These are phyloP conservation scores for Nymphalis c-album DNA, from an alignment of 2,888 invertebrate genomes.

Conservation along the genomic window DNA sequence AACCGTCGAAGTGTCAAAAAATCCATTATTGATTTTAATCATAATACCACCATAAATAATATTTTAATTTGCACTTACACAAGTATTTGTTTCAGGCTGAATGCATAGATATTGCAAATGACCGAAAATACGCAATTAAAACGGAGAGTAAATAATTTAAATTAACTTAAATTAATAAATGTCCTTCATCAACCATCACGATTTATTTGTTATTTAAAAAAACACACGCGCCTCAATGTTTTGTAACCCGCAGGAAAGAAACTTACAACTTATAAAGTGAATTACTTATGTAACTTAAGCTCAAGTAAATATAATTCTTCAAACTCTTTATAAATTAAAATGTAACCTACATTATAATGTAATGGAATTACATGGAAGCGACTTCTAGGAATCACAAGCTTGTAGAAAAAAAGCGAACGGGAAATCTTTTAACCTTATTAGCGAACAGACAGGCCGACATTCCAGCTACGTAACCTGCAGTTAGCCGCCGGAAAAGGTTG, in stretches of 20 bases:
- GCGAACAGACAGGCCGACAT: slow-evolving; percentile 31
- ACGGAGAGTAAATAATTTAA: no score
- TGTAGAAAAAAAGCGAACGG: slow-evolving; percentile 29
- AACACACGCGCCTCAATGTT: background rate
- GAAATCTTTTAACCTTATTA: slow-evolving; percentile 35
- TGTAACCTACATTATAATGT: slow-evolving; percentile 21
- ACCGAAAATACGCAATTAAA: no score
- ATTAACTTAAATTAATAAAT: no score
- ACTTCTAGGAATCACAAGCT: slow-evolving; percentile 13
- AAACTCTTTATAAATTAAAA: slow-evolving; percentile 5
- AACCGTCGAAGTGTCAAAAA: no score
- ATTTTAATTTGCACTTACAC: no score
- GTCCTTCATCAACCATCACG: no score
- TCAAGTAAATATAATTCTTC: background rate
- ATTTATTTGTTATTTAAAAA: no score
- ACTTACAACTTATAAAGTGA: background rate
- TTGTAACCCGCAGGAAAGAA: background rate
- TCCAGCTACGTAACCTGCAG: slow-evolving; percentile 29
- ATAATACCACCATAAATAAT: no score
- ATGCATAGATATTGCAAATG: no score
- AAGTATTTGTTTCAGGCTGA: no score
- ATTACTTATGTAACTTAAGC: background rate
- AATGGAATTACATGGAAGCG: slow-evolving; percentile 24
- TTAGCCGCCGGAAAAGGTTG: slow-evolving; percentile 36
- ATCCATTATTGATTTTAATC: no score